phyloP scores from a whole-genome alignment of 1,140 invertebrate genomes.

The Euglossa dilemma region DNA sequence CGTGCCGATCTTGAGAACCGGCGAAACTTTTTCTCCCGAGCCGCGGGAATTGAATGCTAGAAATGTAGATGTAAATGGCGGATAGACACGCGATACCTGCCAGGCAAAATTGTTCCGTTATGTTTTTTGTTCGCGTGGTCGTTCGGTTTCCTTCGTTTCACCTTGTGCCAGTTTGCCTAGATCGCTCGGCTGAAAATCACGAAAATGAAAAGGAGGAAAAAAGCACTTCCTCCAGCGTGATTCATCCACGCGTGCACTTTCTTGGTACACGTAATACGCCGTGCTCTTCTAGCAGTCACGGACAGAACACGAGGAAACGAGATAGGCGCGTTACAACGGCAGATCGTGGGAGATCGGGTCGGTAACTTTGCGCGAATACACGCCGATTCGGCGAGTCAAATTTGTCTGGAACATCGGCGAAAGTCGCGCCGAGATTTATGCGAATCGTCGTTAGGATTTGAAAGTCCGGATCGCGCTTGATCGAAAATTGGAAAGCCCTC shows the following conservation, averaged over 20 bases:
- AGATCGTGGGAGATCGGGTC: not conserved
- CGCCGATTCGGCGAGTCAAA: not conserved
- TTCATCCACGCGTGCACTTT: conserved; percentile 66
- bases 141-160: conserved; percentile 67
- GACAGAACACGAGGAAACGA: not conserved
- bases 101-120: conserved; percentile 29
- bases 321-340: not conserved
- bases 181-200: conserved; percentile 56
- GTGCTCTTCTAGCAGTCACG: not conserved
- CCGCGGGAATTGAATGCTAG: conserved; percentile 26
- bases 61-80: conserved; percentile 28
- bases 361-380: not conserved
- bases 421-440: not conserved
- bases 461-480: too few relatives aligned
- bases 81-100: conserved; percentile 23
- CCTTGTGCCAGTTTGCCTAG: conserved; percentile 75
- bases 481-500: not conserved
- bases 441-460: not conserved
- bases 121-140: not conserved
- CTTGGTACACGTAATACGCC: conserved; percentile 31
- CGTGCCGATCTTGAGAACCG: conserved; percentile 39
- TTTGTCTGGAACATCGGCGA: not conserved
- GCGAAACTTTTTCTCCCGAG: conserved; percentile 26
- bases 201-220: conserved; percentile 50
- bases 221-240: conserved; percentile 76